These are phyloP conservation scores for Pristionchus mayeri DNA, from an alignment of 2,888 invertebrate genomes.

Conservation along the genomic window DNA sequence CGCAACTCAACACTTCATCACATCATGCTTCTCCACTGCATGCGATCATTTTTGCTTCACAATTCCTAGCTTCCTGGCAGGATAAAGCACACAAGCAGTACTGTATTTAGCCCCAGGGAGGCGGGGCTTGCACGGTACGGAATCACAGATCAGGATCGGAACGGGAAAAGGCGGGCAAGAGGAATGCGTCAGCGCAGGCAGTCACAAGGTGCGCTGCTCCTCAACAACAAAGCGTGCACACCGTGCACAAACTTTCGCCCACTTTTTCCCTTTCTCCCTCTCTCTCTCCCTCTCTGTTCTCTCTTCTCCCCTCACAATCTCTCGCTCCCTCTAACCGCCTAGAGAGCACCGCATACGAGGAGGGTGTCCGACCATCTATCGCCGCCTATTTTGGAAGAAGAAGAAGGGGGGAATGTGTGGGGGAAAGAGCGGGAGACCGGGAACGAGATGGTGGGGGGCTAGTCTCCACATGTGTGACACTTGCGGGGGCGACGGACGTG, in stretches of 20 bases:
- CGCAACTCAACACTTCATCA: not conserved
- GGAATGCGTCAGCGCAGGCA: not conserved
- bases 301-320: not conserved
- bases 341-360: too few relatives aligned
- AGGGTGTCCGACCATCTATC: too few relatives aligned
- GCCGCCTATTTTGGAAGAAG: conserved; percentile 32
- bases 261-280: not conserved
- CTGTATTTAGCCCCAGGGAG: not conserved
- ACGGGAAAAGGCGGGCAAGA: not conserved
- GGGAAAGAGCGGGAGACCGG: conserved; percentile 1
- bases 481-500: conserved; percentile 46
- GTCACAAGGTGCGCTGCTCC: conserved; percentile 5
- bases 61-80: too few relatives aligned
- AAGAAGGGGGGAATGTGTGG: conserved; percentile 14
- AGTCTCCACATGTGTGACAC: not conserved
- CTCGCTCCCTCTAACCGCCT: too few relatives aligned
- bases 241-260: conserved; percentile 19
- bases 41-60: too few relatives aligned
- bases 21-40: not conserved
- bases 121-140: too few relatives aligned
- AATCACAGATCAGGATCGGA: not conserved
- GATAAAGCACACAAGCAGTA: not conserved
- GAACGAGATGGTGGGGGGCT: conserved; percentile 41
- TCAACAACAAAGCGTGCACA: conserved; percentile 10
- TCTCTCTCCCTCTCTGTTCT: not conserved